Conservation (phyloP, 2,113 vertebrate genomes). For the Oxygymnocypris stewartii region DNA sequence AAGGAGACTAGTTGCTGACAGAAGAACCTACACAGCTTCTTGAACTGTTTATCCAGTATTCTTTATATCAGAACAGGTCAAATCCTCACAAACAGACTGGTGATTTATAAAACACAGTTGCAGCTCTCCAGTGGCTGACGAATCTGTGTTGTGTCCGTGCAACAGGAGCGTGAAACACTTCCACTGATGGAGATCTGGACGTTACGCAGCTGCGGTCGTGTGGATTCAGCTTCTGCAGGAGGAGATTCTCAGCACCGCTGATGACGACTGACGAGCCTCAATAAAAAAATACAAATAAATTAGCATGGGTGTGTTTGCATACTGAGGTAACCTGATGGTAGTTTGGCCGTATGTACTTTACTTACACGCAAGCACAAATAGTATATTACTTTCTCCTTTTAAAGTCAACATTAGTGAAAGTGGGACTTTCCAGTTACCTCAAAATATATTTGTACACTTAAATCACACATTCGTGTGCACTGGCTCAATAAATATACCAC, state of each 20-base stretch:
- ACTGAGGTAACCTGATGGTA: not conserved
- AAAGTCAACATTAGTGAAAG: not conserved
- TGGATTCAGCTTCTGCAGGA: constrained; percentile 15
- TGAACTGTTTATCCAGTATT: not conserved
- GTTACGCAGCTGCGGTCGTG: constrained; percentile 24
- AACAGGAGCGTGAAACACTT: not conserved
- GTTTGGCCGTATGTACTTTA: not conserved
- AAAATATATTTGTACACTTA: no score
- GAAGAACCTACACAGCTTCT: no score
- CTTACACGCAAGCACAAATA: not conserved
- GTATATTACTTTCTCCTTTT: not conserved
- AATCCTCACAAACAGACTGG: not conserved
- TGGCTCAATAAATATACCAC: no score
- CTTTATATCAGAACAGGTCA: not conserved
- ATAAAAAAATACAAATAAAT: constrained; percentile 53
- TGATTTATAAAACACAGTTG: not conserved
- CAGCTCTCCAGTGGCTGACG: not conserved
- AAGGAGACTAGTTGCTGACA: no score
- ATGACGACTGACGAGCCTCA: constrained; percentile 23
- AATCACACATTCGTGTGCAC: no score
- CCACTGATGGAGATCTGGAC: constrained; percentile 6
- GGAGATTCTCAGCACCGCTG: not conserved
- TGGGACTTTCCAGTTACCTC: not conserved
- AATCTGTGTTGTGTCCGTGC: constrained; percentile 23
- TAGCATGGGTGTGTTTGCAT: constrained; percentile 36